Evolutionary conservation across 2,113 vertebrate species (phyloP), one percentile per base, ranked within the genome.

Genomic region (Xenotilapia leptura): DNA sequence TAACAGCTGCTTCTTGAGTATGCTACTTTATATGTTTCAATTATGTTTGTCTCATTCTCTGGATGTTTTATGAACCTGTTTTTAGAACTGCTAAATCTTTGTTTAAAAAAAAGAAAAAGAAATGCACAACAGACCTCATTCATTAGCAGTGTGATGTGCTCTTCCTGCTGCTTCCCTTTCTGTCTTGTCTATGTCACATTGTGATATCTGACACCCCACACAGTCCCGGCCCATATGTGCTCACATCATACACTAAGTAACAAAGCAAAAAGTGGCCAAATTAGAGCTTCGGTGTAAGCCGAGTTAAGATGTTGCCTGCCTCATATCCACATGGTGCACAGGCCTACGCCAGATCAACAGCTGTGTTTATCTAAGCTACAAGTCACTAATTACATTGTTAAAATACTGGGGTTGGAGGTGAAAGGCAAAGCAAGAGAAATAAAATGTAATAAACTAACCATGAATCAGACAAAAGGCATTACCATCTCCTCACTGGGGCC

Each of bases 361-460:
- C 90, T 84, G 83, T 81, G 92, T 90, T 90, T 79, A 86, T 83
- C 80, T 86, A 12, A 4, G 83, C 79, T 31, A 81, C 79, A 87
- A 79, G 87, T 91, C 88, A 77, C 82, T 89, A 89, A 94, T 95
- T 90, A 87, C 19, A 40, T 31, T 28, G 80, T 38, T 38, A 79
- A 77, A 49, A 28, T 13, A 26, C 28, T 10, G n/a, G 19, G 70
- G 82, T 65, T 53, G 54, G 68, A 60, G 88, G 79, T 23, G 80
- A 82, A 62, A 51, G 28, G 56, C 33, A 80, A 36, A 45, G 33
- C 21, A 42, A 56, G 36, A 73, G 79, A 65, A 47, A 77, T 21
- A 82, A 42, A 80, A 21, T 17, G 36, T 56, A 84, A 87, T 83
- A 33, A 93, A 88, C 45, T 49, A 47, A 82, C 88, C 49, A 83